phyloP scores from a whole-genome alignment of 2,113 vertebrate species.

The Brienomyrus brachyistius region DNA sequence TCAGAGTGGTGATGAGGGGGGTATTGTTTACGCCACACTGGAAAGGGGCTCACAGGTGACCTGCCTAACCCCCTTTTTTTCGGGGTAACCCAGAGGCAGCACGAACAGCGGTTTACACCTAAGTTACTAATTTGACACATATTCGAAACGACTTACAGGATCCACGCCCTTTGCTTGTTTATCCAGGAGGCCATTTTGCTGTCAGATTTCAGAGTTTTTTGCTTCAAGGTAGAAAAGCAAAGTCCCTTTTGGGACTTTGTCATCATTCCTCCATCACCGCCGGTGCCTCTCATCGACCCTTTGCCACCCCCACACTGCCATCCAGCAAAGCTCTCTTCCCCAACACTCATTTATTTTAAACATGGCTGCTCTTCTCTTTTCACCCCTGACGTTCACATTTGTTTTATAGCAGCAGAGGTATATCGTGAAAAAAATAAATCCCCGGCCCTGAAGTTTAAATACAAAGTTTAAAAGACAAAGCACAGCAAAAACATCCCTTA shows the following conservation, averaged over 20 bases:
- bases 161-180: not conserved
- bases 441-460: not conserved
- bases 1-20: not conserved
- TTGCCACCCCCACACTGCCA: not conserved
- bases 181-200: not conserved
- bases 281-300: no score
- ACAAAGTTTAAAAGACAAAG: not conserved
- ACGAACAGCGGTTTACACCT: not conserved
- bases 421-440: not conserved
- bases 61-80: not conserved
- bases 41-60: not conserved
- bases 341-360: not conserved
- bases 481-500: not conserved
- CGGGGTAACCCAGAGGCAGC: not conserved
- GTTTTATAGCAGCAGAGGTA: not conserved
- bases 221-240: not conserved
- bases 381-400: not conserved
- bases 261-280: not conserved
- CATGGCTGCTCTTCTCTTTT: not conserved
- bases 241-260: not conserved
- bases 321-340: not conserved
- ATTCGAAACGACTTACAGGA: not conserved
- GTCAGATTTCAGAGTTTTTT: not conserved
- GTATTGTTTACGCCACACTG: not conserved
- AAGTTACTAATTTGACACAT: not conserved